phyloP scores from a whole-genome alignment of 2,888 invertebrate genomes.

The Agonopterix subpropinquella region DNA sequence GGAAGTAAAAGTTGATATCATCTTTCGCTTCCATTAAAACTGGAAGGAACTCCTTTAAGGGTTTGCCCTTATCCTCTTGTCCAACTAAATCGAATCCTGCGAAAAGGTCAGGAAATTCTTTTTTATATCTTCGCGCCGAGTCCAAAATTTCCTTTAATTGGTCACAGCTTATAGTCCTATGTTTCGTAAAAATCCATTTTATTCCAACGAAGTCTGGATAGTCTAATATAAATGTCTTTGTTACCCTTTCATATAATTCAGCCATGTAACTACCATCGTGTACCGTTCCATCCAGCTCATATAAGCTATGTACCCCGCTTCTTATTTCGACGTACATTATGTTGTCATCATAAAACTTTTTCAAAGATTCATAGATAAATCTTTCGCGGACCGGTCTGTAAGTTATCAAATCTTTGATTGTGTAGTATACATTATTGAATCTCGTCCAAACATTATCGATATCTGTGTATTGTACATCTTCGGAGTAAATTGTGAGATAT shows the following conservation, averaged over 20 bases:
- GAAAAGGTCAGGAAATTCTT: conserved; percentile 78
- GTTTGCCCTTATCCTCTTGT: conserved; percentile 83
- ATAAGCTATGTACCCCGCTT: conserved; percentile 73
- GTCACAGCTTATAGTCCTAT: conserved; percentile 34
- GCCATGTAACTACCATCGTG: conserved; percentile 72
- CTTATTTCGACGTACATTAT: conserved; percentile 83
- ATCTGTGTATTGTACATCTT: conserved; percentile 49
- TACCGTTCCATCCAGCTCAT: conserved; percentile 77
- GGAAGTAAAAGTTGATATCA: conserved; percentile 81
- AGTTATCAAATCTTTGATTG: conserved; percentile 70
- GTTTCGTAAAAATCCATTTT: conserved; percentile 76
- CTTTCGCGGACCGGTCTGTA: conserved; percentile 79
- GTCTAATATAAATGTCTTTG: conserved; percentile 72
- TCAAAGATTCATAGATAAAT: conserved; percentile 76
- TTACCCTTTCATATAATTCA: conserved; percentile 69
- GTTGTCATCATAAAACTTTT: conserved; percentile 80
- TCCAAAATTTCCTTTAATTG: conserved; percentile 56
- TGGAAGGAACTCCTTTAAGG: conserved; percentile 76
- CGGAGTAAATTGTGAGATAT: conserved; percentile 70
- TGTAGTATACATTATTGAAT: conserved; percentile 71
- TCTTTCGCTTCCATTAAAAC: conserved; percentile 65
- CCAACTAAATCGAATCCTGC: conserved; percentile 90
- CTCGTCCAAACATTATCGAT: conserved; percentile 76
- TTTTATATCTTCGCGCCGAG: conserved; percentile 45
- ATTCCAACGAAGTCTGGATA: conserved; percentile 81